A percentile compares a stretch with the other conserved stretches of the same genome.
These are phyloP conservation scores for Gymnobelideus leadbeateri DNA, from an alignment of 2,113 vertebrate species.

Conservation along the genomic window DNA sequence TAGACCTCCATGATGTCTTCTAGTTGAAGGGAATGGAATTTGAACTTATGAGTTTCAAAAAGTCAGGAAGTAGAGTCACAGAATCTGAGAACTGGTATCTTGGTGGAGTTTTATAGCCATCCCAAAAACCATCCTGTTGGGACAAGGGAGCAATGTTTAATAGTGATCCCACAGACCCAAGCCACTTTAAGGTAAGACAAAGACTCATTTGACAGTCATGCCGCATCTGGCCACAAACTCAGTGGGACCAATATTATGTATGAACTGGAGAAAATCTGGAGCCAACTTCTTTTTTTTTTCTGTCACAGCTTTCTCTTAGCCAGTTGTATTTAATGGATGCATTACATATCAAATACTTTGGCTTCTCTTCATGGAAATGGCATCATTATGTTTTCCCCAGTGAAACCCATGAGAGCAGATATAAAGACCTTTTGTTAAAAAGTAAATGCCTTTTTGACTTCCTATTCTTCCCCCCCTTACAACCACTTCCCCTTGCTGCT, in stretches of 20 bases:
- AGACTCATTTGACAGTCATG: not conserved
- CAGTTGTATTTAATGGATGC: too few relatives aligned
- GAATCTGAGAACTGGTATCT: not conserved
- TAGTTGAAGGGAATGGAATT: not conserved
- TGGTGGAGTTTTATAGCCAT: not conserved
- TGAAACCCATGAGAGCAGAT: too few relatives aligned
- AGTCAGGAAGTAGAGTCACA: not conserved
- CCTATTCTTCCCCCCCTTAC: too few relatives aligned
- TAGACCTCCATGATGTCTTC: not conserved
- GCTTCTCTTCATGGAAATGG: too few relatives aligned
- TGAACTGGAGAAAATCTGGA: not conserved
- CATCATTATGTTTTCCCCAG: too few relatives aligned
- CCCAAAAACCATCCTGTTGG: not conserved
- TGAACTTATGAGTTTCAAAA: not conserved
- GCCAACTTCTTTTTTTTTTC: not conserved
- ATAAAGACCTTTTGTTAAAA: too few relatives aligned
- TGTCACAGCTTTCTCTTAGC: too few relatives aligned
- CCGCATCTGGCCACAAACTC: not conserved
- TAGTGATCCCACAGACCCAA: not conserved
- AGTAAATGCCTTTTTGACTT: too few relatives aligned
- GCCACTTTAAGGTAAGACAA: not conserved
- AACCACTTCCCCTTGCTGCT: too few relatives aligned
- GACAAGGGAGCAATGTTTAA: not conserved
- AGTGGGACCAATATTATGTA: not conserved
- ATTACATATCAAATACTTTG: too few relatives aligned